A percentile compares a stretch with the other conserved stretches of the same genome.
These are phyloP conservation scores for Tetranychus truncatus DNA, from an alignment of 2,888 invertebrate species.

Conservation along the genomic window DNA sequence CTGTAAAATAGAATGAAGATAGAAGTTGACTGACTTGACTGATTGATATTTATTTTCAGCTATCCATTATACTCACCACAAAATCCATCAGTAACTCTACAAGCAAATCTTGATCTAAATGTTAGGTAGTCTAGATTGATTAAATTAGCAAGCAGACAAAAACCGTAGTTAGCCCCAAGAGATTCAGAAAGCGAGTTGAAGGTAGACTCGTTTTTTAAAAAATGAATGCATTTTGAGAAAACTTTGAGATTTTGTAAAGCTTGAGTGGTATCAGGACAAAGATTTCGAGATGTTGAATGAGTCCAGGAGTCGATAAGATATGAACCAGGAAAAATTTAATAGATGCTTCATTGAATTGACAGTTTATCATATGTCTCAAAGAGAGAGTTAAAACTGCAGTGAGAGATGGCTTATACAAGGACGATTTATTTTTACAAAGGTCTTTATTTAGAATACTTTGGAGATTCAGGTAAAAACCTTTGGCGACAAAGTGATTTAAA, in stretches of 20 bases:
- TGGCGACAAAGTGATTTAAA: slow-evolving; percentile 69
- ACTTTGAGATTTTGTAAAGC: slow-evolving; percentile 46
- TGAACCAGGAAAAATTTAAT: slow-evolving; percentile 71
- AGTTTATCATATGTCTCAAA: slow-evolving; percentile 37
- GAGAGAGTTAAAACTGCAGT: slow-evolving; percentile 70
- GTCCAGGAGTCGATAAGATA: slow-evolving; percentile 73
- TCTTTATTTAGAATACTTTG: slow-evolving; percentile 65
- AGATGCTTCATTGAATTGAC: slow-evolving; percentile 32
- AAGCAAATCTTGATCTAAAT: slow-evolving; percentile 26
- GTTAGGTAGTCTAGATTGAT: slow-evolving; percentile 50
- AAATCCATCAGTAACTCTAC: slow-evolving; percentile 27
- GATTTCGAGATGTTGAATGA: slow-evolving; percentile 59
- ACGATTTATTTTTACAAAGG: slow-evolving; percentile 57
- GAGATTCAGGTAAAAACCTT: slow-evolving; percentile 39
- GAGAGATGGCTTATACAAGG: slow-evolving; percentile 61
- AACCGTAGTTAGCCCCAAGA: slow-evolving; percentile 67
- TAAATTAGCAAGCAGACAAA: slow-evolving; percentile 64
- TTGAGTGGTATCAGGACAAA: slow-evolving; percentile 56
- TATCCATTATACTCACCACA: slow-evolving; percentile 29
- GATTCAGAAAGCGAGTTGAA: slow-evolving; percentile 63
- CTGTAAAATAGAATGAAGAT: slow-evolving; percentile 37
- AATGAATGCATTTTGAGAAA: slow-evolving; percentile 54
- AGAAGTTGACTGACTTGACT: too few relatives aligned
- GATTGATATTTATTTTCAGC: background rate
- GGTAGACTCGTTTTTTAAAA: slow-evolving; percentile 59